These are phyloP conservation scores for Phalanger gymnotis DNA, from an alignment of 2,797 vertebrate genomes.

Conservation along the genomic window DNA sequence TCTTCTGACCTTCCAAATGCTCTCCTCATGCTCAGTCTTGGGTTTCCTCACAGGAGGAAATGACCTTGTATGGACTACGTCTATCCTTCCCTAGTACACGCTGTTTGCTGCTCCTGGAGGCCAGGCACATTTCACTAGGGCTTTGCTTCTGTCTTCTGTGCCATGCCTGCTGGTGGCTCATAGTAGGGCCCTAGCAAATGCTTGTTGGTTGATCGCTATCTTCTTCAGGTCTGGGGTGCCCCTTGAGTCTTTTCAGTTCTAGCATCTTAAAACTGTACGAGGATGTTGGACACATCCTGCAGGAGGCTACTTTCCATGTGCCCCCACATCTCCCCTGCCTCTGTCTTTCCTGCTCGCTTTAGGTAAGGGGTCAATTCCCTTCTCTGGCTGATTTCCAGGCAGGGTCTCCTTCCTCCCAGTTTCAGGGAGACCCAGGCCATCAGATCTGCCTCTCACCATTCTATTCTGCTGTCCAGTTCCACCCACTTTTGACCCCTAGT, in stretches of 20 bases:
- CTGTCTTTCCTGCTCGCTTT: background rate
- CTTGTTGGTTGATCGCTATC: background rate
- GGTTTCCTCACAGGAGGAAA: background rate
- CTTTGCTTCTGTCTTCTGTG: background rate
- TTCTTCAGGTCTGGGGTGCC: background rate
- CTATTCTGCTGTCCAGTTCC: background rate
- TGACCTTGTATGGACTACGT: background rate
- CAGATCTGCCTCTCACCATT: background rate
- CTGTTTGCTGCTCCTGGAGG: background rate
- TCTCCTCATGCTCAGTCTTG: background rate
- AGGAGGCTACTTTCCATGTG: background rate
- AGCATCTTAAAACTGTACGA: background rate
- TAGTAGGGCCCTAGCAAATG: background rate
- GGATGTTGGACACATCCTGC: too few relatives aligned
- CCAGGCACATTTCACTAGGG: background rate
- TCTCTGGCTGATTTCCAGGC: background rate
- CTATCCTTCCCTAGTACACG: background rate
- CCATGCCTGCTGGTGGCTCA: background rate
- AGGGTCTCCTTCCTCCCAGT: background rate
- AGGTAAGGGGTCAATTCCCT: background rate
- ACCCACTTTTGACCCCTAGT: background rate
- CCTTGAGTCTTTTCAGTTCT: background rate
- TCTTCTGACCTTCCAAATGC: background rate
- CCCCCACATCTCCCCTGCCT: background rate
- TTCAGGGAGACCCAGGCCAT: background rate